Conservation (phyloP, 92 coral and sea anemone genomes). For the Epizoanthus scotinus region DNA sequence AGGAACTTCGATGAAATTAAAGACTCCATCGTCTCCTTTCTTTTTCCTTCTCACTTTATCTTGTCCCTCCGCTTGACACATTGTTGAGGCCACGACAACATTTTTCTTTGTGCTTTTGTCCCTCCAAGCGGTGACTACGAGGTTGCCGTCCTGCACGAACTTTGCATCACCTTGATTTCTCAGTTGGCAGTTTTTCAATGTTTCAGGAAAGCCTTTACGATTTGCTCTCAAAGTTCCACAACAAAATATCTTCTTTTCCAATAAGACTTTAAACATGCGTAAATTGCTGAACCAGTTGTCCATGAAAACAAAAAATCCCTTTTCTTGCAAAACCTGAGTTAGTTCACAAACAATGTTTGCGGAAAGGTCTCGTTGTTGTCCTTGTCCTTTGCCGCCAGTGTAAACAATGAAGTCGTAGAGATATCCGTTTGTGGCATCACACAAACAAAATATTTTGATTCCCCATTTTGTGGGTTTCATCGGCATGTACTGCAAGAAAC, state of each 20-base stretch:
- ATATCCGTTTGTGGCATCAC: constrained; percentile 34
- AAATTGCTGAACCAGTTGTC: constrained; percentile 36
- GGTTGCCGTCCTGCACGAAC: neutral
- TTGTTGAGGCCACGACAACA: constrained; percentile 17
- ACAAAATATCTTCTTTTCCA: constrained; percentile 13
- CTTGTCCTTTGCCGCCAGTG: constrained; percentile 3
- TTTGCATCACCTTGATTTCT: constrained; percentile 30
- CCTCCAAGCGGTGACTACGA: constrained; percentile 12
- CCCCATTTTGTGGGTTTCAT: constrained; percentile 17
- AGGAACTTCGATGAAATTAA: constrained; percentile 4
- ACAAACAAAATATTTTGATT: constrained; percentile 9
- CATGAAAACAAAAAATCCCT: constrained; percentile 23
- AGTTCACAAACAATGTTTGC: no score
- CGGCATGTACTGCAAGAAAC: constrained; percentile 27
- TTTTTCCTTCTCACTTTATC: constrained; percentile 19
- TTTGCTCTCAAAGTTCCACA: constrained; percentile 44
- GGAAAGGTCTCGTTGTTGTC: neutral
- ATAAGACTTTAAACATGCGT: constrained; percentile 11
- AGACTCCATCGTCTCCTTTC: constrained; percentile 12
- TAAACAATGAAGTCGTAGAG: constrained; percentile 21
- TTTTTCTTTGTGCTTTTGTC: constrained; percentile 13
- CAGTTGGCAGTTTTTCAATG: constrained; percentile 21
- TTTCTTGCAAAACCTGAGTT: neutral
- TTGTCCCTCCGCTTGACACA: constrained; percentile 7
- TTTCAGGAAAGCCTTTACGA: constrained; percentile 28